Base-by-base conservation (phyloP, 2,888 invertebrate species). In the Diogma glabrata region DNA sequence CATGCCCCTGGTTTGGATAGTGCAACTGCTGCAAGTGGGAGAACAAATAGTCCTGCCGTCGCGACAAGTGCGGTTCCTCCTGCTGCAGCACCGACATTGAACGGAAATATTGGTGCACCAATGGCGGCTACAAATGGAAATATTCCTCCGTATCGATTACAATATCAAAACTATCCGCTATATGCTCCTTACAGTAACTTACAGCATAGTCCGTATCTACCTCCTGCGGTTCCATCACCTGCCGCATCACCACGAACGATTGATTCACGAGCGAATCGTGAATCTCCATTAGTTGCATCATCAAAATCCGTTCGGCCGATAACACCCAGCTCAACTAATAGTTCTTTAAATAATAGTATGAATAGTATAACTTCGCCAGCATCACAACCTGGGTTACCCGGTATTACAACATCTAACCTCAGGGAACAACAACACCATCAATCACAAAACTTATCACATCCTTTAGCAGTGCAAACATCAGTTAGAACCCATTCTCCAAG, bases 181-280 rank as follows among this genome's bases (percentile, higher is more conserved):
- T 89, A 89, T 64, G 82, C 88, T 12, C 88, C 88, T 1, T 87
- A 86, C 63, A 82, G 84, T 53, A 77, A 81, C 51, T 66, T 82
- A 56, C 79, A 82, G 67, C 79, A 84, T 67, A 84, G 82, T 61
- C 84, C 85, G 38, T 86, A 86, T 61, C 74, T 84, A 60, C 75
- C 78, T 26, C 74, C 78, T 28, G 71, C 75, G 48, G 72, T 75
- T 58, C 79, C 81, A 50, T 72, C 75, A 50, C 79, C 82, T 4
- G 78, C 76, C 49, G 77, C 80, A 43, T 79, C 82, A 38, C 79
- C 82, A 22, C 75, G 79, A 55, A 78, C 78, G 57, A 73, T 76
- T 23, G 73, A 78, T 56, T 75, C 78, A 55, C 61, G 65, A 6
- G 50, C 56, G 17, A 58, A 55, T 46, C 57, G 58, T 17, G 61